These are phyloP conservation scores for Drosophila jambulina DNA, from an alignment of 1,140 invertebrate species.

Conservation along the genomic window DNA sequence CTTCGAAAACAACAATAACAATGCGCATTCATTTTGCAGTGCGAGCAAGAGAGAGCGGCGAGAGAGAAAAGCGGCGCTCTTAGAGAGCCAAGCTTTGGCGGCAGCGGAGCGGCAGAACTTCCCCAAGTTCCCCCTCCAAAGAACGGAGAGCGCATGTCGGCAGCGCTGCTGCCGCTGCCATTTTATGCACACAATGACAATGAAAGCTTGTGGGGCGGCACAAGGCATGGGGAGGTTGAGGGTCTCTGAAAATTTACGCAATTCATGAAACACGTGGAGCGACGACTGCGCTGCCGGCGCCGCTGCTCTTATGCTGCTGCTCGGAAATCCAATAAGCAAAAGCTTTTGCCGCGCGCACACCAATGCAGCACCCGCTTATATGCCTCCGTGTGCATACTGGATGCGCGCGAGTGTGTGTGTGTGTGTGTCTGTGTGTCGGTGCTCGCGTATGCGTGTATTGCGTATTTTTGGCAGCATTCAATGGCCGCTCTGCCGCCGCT, in stretches of 20 bases:
- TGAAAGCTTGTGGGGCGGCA: conserved; percentile 30
- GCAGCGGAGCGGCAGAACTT: conserved; percentile 29
- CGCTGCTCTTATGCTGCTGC: conserved; percentile 50
- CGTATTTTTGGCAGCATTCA: conserved; percentile 74
- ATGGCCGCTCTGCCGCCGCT: conserved; percentile 58
- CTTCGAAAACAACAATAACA: conserved; percentile 51
- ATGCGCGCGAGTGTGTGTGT: conserved; percentile 24
- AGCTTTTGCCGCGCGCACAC: conserved; percentile 69
- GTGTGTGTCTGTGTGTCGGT: conserved; percentile 3
- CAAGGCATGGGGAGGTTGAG: not conserved
- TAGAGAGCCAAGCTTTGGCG: conserved; percentile 49
- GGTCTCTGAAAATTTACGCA: conserved; percentile 66
- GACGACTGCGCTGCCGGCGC: conserved; percentile 45
- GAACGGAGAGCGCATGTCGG: conserved; percentile 52
- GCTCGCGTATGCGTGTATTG: conserved; percentile 61
- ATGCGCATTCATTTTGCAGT: conserved; percentile 73
- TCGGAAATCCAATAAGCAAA: conserved; percentile 73
- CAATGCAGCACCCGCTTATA: conserved; percentile 74
- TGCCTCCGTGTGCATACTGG: conserved; percentile 64
- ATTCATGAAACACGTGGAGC: conserved; percentile 78
- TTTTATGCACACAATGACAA: conserved; percentile 60
- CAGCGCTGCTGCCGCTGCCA: conserved; percentile 38
- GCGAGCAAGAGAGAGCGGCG: not conserved
- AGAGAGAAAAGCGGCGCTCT: conserved; percentile 9
- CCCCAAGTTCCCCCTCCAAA: conserved; percentile 13